Conservation (phyloP, 2,797 vertebrate genomes). For the Molossus molossus region DNA sequence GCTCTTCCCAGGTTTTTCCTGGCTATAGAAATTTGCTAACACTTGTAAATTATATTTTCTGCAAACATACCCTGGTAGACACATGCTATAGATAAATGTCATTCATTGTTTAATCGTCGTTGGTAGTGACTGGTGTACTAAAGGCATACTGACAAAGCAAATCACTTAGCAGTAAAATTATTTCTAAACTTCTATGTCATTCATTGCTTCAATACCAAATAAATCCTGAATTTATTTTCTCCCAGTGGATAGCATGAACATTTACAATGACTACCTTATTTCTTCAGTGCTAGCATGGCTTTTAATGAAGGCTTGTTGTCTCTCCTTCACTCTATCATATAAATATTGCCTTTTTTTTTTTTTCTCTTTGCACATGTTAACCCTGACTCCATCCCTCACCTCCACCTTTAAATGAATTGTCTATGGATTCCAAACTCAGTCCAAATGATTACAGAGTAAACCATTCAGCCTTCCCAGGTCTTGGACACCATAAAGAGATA, state of each 20-base stretch:
- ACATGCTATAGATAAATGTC: neutral
- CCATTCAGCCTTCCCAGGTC: neutral
- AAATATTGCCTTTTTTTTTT: neutral
- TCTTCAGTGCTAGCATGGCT: neutral
- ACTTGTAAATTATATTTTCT: conserved; percentile 4
- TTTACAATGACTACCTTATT: neutral
- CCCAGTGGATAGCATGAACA: neutral
- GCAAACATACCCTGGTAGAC: neutral
- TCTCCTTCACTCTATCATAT: neutral
- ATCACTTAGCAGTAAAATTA: conserved; percentile 66
- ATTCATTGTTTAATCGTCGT: neutral
- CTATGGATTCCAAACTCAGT: neutral
- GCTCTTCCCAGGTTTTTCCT: neutral
- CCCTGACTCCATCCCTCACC: neutral
- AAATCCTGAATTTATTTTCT: conserved; percentile 35
- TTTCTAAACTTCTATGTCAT: conserved; percentile 65
- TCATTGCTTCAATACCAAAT: conserved; percentile 66
- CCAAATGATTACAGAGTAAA: neutral
- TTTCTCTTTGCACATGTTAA: neutral
- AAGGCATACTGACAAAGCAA: conserved; percentile 40
- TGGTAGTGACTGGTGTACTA: neutral
- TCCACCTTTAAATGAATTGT: neutral
- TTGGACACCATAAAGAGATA: neutral
- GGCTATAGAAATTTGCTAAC: neutral
- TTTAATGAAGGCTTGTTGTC: neutral